These are phyloP conservation scores for Gymnocephalus cernua DNA, from an alignment of 2,113 vertebrate species.

Conservation along the genomic window DNA sequence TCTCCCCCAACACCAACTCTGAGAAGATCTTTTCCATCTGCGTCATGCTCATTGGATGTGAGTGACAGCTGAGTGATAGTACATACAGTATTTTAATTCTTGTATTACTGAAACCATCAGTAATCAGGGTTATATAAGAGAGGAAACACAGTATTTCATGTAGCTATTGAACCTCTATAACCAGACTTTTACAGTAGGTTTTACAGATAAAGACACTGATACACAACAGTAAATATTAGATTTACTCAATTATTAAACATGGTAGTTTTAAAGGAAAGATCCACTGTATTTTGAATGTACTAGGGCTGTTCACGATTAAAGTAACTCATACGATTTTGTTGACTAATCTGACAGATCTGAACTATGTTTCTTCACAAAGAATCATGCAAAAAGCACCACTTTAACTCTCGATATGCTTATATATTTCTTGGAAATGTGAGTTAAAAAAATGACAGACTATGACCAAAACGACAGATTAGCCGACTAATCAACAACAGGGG, in stretches of 20 bases:
- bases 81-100: background rate
- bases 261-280: background rate
- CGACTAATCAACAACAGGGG: no score
- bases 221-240: background rate
- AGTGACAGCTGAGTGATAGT: conserved; percentile 77
- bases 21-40: conserved; percentile 99
- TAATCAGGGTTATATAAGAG: background rate
- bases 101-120: background rate
- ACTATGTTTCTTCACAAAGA: no score
- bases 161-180: background rate
- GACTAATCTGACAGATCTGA: no score
- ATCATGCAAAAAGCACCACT: no score
- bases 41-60: conserved; percentile 99
- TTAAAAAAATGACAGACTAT: no score
- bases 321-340: no score
- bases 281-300: background rate
- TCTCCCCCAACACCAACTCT: conserved; percentile 99
- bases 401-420: no score
- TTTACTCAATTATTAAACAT: background rate
- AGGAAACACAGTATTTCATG: background rate
- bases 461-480: no score
- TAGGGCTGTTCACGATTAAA: no score
- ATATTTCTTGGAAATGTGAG: no score
- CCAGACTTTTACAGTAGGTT: background rate
- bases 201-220: background rate